Conservation (phyloP, 2,888 invertebrate species). For the Parnassius apollo region DNA sequence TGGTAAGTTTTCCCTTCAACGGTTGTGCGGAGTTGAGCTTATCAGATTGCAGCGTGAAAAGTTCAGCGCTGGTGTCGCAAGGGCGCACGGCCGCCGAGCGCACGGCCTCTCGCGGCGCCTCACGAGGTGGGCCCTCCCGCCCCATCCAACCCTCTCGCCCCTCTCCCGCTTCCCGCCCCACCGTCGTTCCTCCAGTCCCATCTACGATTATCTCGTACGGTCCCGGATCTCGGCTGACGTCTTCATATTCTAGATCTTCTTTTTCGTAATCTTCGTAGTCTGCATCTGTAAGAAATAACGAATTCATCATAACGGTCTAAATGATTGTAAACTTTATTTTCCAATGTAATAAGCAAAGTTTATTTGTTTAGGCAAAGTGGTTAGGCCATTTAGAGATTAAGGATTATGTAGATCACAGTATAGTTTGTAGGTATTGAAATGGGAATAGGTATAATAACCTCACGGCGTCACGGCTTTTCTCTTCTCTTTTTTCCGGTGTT, state of each 20-base stretch:
- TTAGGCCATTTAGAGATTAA: too few species aligned
- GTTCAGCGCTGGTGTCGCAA: conserved; percentile 93
- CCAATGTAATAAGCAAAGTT: too few species aligned
- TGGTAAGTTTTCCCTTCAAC: conserved; percentile 92
- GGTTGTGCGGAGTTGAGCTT: conserved; percentile 91
- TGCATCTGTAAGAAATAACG: conserved; percentile 26
- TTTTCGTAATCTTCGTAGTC: conserved; percentile 75
- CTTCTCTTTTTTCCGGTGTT: too few species aligned
- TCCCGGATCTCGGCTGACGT: conserved; percentile 63
- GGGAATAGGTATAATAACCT: too few species aligned
- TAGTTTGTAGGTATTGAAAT: too few species aligned
- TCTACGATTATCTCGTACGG: conserved; percentile 74
- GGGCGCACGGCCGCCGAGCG: conserved; percentile 84
- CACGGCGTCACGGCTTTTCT: too few species aligned
- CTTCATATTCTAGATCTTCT: conserved; percentile 62
- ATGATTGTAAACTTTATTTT: too few species aligned
- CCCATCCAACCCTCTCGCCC: conserved; percentile 40
- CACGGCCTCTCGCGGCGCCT: conserved; percentile 78
- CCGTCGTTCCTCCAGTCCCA: conserved; percentile 51
- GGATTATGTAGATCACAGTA: too few species aligned
- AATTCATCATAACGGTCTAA: too few species aligned
- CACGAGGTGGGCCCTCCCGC: conserved; percentile 43
- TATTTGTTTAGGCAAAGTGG: too few species aligned
- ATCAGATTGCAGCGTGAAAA: conserved; percentile 91
- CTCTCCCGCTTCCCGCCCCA: conserved; percentile 51